Conservation (phyloP, 2,888 invertebrate species). For the Caradrina kadenii region DNA sequence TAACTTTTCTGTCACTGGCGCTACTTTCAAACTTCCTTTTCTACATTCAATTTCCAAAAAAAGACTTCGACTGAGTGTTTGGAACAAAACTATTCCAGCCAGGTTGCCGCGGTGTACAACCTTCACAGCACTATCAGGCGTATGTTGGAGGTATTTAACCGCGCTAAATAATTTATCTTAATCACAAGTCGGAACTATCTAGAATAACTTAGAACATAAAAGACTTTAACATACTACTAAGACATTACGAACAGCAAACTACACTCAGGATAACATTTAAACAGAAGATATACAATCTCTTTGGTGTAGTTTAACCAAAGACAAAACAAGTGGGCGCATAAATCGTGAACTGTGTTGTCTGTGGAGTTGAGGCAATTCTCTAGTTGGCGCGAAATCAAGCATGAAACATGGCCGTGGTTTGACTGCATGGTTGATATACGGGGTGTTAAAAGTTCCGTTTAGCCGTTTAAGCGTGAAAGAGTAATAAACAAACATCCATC, state of each 20-base stretch:
- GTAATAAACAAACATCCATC: too few relatives aligned
- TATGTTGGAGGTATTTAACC: not conserved
- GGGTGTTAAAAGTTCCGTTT: too few relatives aligned
- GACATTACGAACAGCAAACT: constrained; percentile 64
- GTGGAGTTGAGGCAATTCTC: constrained; percentile 57
- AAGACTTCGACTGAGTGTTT: too few relatives aligned
- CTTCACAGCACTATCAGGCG: too few relatives aligned
- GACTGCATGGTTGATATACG: constrained; percentile 24
- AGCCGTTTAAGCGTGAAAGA: too few relatives aligned
- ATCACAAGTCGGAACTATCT: constrained; percentile 43
- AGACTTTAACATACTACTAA: constrained; percentile 51
- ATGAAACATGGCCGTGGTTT: constrained; percentile 52
- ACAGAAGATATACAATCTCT: constrained; percentile 64
- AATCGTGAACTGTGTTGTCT: constrained; percentile 60
- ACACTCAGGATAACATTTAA: constrained; percentile 64
- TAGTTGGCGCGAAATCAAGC: constrained; percentile 63
- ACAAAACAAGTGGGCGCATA: constrained; percentile 67
- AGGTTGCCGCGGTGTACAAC: too few relatives aligned
- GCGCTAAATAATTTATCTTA: constrained; percentile 42
- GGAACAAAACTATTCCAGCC: too few relatives aligned
- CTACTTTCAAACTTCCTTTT: too few relatives aligned
- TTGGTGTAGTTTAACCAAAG: constrained; percentile 67
- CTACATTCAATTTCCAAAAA: too few relatives aligned
- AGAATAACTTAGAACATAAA: constrained; percentile 52
- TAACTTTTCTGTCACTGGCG: too few relatives aligned